Evolutionary conservation across 2,113 vertebrate genomes (phyloP).

Genomic region (Opisthocomus hoazin): DNA sequence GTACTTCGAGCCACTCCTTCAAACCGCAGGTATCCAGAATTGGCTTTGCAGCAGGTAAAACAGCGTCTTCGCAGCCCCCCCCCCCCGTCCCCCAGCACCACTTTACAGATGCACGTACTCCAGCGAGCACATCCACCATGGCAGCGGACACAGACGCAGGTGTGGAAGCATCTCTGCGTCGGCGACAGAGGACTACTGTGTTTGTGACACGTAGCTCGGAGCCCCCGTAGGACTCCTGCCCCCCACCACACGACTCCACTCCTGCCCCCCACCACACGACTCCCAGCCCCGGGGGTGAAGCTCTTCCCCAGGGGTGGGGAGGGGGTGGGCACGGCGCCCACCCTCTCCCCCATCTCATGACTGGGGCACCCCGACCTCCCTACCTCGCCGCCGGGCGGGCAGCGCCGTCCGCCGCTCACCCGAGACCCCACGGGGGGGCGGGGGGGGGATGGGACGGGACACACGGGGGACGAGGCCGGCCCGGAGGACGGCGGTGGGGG

Average conservation of each 20-base stretch:
- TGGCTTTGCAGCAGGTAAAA: not conserved
- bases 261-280: not conserved
- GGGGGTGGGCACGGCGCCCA: not conserved
- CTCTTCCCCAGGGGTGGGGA: not conserved
- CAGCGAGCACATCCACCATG: not conserved
- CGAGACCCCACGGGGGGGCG: not conserved
- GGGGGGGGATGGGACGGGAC: too few relatives aligned
- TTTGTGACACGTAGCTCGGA: not conserved
- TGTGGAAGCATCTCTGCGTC: not conserved
- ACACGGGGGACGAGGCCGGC: not conserved
- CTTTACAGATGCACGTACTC: not conserved
- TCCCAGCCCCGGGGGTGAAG: not conserved
- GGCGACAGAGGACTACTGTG: not conserved
- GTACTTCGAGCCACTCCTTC: not conserved
- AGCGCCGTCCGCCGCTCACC: not conserved
- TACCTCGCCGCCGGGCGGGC: not conserved
- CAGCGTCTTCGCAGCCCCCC: not conserved
- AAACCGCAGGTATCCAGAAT: not conserved
- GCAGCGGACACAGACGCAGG: slow-evolving; percentile 2
- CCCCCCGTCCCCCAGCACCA: not conserved
- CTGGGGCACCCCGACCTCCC: not conserved
- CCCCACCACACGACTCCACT: not conserved
- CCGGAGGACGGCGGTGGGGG: too few relatives aligned
- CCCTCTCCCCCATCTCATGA: too few relatives aligned
- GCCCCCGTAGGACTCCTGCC: not conserved